Conservation (phyloP, 1,140 invertebrate genomes). For the Oncopodura yosiiana region DNA sequence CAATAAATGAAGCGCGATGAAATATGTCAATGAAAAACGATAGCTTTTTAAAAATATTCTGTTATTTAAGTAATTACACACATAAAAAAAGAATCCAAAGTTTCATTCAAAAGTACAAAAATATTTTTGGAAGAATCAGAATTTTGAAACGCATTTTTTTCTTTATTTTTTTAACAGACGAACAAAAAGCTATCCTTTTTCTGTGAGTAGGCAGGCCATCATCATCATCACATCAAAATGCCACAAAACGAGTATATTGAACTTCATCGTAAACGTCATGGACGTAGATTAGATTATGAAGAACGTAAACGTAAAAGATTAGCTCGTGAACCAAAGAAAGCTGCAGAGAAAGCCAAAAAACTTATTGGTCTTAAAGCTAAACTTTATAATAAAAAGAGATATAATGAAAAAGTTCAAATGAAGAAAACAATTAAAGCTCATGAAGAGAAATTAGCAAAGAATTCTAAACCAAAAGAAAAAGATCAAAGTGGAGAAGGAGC, state of each 20-base stretch:
- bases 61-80: too few relatives aligned
- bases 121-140: too few relatives aligned
- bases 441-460: conserved; percentile 80
- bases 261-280: conserved; percentile 88
- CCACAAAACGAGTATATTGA: conserved; percentile 99
- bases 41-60: too few relatives aligned
- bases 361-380: conserved; percentile 95
- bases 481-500: conserved; percentile 80
- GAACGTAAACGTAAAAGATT: conserved; percentile 92
- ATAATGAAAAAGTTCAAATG: conserved; percentile 98
- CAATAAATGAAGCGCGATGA: too few relatives aligned
- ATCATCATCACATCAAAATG: conserved; percentile 57
- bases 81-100: too few relatives aligned
- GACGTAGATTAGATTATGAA: conserved; percentile 92
- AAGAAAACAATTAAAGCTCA: conserved; percentile 94
- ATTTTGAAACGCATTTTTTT: too few relatives aligned
- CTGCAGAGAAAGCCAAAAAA: conserved; percentile 78
- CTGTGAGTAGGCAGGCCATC: too few relatives aligned
- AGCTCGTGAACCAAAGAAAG: conserved; percentile 81
- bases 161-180: too few relatives aligned
- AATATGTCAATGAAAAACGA: too few relatives aligned
- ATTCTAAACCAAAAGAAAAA: conserved; percentile 51
- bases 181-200: too few relatives aligned
- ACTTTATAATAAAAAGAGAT: conserved; percentile 89
- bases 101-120: too few relatives aligned